Evolutionary conservation across 2,888 invertebrate species (phyloP).

Genomic region (Pantelozetes paolii): DNA sequence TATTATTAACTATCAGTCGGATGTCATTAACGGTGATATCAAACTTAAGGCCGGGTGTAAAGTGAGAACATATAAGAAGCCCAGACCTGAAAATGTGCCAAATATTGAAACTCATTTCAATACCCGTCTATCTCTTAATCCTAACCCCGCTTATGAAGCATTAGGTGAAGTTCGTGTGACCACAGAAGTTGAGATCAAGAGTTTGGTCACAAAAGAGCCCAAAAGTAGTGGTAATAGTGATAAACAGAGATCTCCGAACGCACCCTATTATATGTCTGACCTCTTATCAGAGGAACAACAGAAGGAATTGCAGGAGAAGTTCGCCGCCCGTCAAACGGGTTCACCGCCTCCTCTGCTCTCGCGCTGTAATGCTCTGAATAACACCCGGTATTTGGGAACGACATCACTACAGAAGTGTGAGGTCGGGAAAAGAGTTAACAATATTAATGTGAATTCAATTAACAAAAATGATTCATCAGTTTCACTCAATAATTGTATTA

Average conservation of each 20-base stretch:
- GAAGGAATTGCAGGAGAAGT: slow-evolving; percentile 39
- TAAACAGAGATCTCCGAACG: slow-evolving; percentile 42
- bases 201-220: not conserved
- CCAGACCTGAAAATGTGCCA: slow-evolving; percentile 24
- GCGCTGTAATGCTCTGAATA: slow-evolving; percentile 44
- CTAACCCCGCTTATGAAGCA: slow-evolving; percentile 37
- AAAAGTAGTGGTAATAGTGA: not conserved
- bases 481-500: slow-evolving; percentile 30
- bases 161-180: slow-evolving; percentile 5
- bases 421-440: slow-evolving; percentile 48
- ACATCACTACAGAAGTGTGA: slow-evolving; percentile 45
- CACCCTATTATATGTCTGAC: slow-evolving; percentile 83
- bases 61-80: slow-evolving; percentile 41
- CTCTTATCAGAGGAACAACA: slow-evolving; percentile 53
- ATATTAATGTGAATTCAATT: slow-evolving; percentile 42
- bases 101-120: not conserved
- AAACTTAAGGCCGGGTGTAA: slow-evolving; percentile 38
- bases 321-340: slow-evolving; percentile 43
- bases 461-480: slow-evolving; percentile 22
- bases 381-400: slow-evolving; percentile 44
- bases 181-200: not conserved
- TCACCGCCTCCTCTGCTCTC: slow-evolving; percentile 43
- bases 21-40: slow-evolving; percentile 37
- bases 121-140: slow-evolving; percentile 13
- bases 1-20: slow-evolving; percentile 48